Percentiles rank a stretch among this genome's conserved stretches.
Evolutionary conservation across 2,113 vertebrate species (phyloP).

Genomic region (Microtus richardsoni): DNA sequence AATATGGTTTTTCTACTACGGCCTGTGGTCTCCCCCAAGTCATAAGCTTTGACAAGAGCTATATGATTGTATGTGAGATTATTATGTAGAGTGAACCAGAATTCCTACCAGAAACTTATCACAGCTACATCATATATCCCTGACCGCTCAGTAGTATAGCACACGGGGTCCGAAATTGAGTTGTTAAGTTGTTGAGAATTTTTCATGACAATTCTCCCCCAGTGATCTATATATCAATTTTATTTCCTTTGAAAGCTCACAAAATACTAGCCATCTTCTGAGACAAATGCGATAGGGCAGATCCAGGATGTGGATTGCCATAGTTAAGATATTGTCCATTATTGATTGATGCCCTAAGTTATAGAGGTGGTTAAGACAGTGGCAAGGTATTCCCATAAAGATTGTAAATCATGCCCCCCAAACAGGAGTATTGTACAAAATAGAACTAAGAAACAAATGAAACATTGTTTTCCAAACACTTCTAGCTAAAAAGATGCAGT

Average conservation of each 20-base stretch:
- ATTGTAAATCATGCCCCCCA: not conserved
- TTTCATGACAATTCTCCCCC: not conserved
- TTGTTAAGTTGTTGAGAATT: not conserved
- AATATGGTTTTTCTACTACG: not conserved
- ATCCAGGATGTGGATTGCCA: not conserved
- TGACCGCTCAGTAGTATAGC: too few relatives aligned
- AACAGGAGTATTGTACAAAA: not conserved
- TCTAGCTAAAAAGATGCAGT: not conserved
- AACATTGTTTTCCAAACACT: not conserved
- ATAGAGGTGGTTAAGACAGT: not conserved
- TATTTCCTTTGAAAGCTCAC: slow-evolving; percentile 1
- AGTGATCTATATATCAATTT: not conserved
- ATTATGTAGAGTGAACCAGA: not conserved
- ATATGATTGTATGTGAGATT: not conserved
- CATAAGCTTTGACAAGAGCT: not conserved
- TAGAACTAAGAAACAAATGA: not conserved
- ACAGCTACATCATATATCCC: not conserved
- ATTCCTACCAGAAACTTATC: not conserved
- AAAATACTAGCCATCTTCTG: not conserved
- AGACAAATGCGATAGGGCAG: not conserved
- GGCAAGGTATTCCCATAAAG: not conserved
- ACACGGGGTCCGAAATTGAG: not conserved
- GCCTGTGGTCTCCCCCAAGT: not conserved
- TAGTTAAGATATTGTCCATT: not conserved
- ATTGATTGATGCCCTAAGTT: not conserved